Percentiles rank a stretch among this genome's conserved stretches.
Conservation (phyloP, 2,113 vertebrate species). For the Macroglossus sobrinus region DNA sequence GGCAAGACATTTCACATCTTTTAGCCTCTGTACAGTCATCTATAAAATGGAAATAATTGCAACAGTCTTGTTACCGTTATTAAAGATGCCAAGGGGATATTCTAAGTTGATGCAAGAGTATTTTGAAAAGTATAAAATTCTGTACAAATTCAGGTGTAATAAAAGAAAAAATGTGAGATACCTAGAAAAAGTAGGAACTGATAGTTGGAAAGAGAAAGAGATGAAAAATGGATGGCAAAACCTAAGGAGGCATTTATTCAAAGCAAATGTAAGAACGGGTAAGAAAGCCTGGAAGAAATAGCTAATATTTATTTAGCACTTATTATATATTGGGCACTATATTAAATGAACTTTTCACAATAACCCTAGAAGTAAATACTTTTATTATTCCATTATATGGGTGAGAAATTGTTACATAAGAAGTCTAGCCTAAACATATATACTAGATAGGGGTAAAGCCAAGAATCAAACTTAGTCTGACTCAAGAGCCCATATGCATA, state of each 20-base stretch:
- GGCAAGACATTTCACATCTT: not conserved
- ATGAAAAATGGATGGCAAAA: not conserved
- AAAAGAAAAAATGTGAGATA: not conserved
- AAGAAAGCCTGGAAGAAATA: not conserved
- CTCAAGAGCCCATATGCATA: not conserved
- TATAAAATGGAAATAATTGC: not conserved
- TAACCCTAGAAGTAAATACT: not conserved
- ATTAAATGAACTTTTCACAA: not conserved
- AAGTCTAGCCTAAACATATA: not conserved
- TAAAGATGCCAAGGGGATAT: not conserved
- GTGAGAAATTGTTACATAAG: conserved; percentile 7
- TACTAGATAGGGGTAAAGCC: not conserved
- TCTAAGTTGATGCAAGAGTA: not conserved
- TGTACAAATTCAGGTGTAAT: not conserved
- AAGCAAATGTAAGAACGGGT: not conserved
- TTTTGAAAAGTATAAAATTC: not conserved
- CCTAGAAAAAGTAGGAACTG: not conserved
- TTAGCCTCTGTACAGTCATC: not conserved
- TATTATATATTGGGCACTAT: not conserved
- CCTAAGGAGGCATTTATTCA: not conserved
- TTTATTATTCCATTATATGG: not conserved
- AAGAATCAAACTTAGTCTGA: not conserved
- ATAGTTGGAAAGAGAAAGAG: not conserved
- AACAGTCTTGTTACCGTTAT: not conserved
- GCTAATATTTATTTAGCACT: not conserved